These are phyloP conservation scores for Hypomecis atomaria DNA, from an alignment of 2,888 invertebrate species.

Conservation along the genomic window DNA sequence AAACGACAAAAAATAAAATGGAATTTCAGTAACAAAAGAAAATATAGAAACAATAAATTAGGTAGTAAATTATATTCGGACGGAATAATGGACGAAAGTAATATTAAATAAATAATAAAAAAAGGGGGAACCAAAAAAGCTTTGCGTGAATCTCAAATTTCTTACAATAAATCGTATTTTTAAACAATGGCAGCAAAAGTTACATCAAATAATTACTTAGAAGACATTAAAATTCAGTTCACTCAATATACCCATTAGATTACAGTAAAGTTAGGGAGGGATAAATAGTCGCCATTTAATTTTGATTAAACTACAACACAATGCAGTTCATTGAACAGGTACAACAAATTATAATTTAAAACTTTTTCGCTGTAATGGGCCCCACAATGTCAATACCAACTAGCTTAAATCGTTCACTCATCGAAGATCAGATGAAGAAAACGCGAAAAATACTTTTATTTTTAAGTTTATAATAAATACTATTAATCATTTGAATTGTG, in stretches of 20 bases:
- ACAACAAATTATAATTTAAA: too few relatives aligned
- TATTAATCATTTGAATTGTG: too few relatives aligned
- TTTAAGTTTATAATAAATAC: too few relatives aligned
- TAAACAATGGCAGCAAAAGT: constrained; percentile 61
- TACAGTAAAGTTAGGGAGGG: constrained; percentile 48
- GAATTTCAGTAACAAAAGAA: constrained; percentile 12
- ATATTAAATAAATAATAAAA: constrained; percentile 37
- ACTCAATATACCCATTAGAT: constrained; percentile 54
- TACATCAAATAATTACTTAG: constrained; percentile 56
- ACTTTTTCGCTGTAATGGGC: not conserved
- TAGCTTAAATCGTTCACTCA: too few relatives aligned
- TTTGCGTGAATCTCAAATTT: constrained; percentile 9
- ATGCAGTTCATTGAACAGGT: too few relatives aligned
- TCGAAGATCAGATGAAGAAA: too few relatives aligned
- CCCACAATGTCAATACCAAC: not conserved
- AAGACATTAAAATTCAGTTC: constrained; percentile 65
- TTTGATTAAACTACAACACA: not conserved
- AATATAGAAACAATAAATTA: constrained; percentile 32
- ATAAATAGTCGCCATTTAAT: constrained; percentile 47
- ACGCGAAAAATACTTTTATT: too few relatives aligned
- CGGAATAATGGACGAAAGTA: constrained; percentile 51
- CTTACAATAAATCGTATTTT: constrained; percentile 17
- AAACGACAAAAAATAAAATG: constrained; percentile 27
- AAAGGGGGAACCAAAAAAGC: constrained; percentile 43
- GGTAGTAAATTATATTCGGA: constrained; percentile 41